Base-by-base conservation (phyloP, 2,888 invertebrate species). In the Chaitophorus viminalis region DNA sequence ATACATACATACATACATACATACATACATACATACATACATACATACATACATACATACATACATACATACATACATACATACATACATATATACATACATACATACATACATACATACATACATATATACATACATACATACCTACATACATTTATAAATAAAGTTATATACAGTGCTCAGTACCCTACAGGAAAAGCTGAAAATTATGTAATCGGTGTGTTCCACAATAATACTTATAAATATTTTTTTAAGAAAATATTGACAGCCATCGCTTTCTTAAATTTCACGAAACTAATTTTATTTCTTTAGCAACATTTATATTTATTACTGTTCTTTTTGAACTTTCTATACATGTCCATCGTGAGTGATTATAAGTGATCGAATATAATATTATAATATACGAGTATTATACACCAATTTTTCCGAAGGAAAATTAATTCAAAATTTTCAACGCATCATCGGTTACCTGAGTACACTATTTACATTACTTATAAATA, bases 251-350 rank as follows among this genome's bases (percentile, higher is more conserved):
- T 21, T 1, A 52, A 70, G 46, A 46, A 52, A 31, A 70, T 31
- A 1, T 70, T 70, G 46, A 82, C 52, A 70, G 70, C 79, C 25
- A 11, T 25, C 46, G 31, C 82, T 82, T 82, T 82, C 52, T 33
- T 17, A 6, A 52, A 52, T 82, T 82, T 81, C 81, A 68, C 68
- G 46, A 81, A 17, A 81, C 81, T 70, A 79, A 60, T 65, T n/a
- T 65, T 36, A 25, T 60, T 60, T 60, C 21, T 79, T 79, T 65
- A 18, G 17, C 36, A 5, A 25, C 74, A 21, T 65, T 36, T 17
- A 36, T n/a, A 33, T 60, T 36, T 78, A 6, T 78, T 60, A 36
- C 21, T 36, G 17, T 36, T 17, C 60, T 60, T 60, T 60, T 78
- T 36, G n/a, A 78, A 78, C n/a, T 78, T 77, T 54, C 77, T 31